Percentiles rank a stretch among this genome's conserved stretches.
phyloP scores from a whole-genome alignment of 2,888 invertebrate species.

The Torymus tubicola region DNA sequence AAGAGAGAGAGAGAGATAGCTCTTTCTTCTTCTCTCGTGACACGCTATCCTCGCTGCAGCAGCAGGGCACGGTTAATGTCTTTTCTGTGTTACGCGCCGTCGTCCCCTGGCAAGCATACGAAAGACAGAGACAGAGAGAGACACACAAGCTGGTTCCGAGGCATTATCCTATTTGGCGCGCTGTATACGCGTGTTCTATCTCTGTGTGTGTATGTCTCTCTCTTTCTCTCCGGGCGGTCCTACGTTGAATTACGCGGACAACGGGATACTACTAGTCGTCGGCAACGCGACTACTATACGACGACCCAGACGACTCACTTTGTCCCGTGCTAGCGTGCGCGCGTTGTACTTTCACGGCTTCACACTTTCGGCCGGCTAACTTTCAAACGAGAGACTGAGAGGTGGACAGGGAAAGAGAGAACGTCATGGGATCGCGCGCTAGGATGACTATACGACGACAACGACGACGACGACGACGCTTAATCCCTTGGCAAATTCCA shows the following conservation, averaged over 20 bases:
- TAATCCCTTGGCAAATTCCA: slow-evolving; percentile 50
- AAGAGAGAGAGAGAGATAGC: background rate
- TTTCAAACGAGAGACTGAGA: slow-evolving; percentile 39
- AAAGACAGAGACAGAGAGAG: slow-evolving; percentile 55
- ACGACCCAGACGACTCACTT: slow-evolving; percentile 45
- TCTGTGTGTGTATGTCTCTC: slow-evolving; percentile 29
- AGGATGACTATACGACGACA: no score
- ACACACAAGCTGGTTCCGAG: slow-evolving; percentile 61
- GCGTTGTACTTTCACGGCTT: slow-evolving; percentile 57
- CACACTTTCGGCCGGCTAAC: slow-evolving; percentile 55
- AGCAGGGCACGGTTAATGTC: slow-evolving; percentile 72
- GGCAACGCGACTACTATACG: background rate
- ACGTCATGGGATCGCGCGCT: background rate
- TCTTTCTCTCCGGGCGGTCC: slow-evolving; percentile 57
- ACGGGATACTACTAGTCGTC: slow-evolving; percentile 49
- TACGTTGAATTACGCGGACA: slow-evolving; percentile 64
- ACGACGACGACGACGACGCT: slow-evolving; percentile 3
- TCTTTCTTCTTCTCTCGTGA: slow-evolving; percentile 59
- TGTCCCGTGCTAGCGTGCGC: slow-evolving; percentile 46
- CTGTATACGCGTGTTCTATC: slow-evolving; percentile 42
- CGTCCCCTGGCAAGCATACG: slow-evolving; percentile 69
- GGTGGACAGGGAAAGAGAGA: background rate
- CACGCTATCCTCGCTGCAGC: slow-evolving; percentile 60
- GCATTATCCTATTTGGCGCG: slow-evolving; percentile 72
- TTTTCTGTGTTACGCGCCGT: slow-evolving; percentile 74